These are phyloP conservation scores for Brachystomella parvula DNA, from an alignment of 1,140 invertebrate genomes.

Conservation along the genomic window DNA sequence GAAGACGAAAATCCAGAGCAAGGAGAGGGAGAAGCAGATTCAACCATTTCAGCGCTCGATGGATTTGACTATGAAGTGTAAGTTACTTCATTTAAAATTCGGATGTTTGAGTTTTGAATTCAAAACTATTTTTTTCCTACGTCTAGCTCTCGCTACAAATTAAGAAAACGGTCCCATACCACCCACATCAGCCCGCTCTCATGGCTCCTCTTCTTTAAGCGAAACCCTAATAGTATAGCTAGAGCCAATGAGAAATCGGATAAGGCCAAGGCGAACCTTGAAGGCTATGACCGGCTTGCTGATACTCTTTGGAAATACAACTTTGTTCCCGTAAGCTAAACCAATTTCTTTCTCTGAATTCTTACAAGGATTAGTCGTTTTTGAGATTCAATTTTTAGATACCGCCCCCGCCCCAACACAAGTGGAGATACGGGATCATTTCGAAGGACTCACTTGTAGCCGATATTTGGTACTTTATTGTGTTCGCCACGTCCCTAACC, in stretches of 20 bases:
- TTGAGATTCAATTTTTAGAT: too few relatives aligned
- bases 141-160: too few relatives aligned
- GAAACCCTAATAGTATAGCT: background rate
- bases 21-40: too few relatives aligned
- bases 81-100: too few relatives aligned
- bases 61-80: too few relatives aligned
- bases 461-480: background rate
- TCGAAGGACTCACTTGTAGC: background rate
- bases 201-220: background rate
- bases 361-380: too few relatives aligned
- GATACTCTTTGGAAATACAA: background rate
- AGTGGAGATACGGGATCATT: background rate
- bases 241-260: background rate
- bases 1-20: too few relatives aligned
- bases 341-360: too few relatives aligned
- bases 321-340: background rate
- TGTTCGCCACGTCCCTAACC: background rate
- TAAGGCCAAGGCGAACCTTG: background rate
- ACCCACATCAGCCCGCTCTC: background rate
- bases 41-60: too few relatives aligned
- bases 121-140: too few relatives aligned
- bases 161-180: too few relatives aligned
- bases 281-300: background rate
- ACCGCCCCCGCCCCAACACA: background rate
- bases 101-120: too few relatives aligned